Evolutionary conservation across 2,797 vertebrate species (phyloP), one percentile per base, ranked within the genome.

Genomic region (Octomys mimax): DNA sequence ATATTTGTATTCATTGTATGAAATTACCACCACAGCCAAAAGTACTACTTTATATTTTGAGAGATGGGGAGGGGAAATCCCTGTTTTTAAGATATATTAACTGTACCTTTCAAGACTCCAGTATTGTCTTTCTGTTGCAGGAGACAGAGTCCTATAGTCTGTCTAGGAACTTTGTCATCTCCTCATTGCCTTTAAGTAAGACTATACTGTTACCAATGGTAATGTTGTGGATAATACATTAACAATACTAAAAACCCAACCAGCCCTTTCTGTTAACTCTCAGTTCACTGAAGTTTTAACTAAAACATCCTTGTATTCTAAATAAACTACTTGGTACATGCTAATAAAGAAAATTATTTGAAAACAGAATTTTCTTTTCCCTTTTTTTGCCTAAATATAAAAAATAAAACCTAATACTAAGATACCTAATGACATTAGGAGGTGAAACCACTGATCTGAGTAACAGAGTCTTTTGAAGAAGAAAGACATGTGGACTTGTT

Each of bases 321-420:
- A 94, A 75, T 83, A 84, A 90, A 84, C 42, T 46, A 33, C 16
- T 95, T 46, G 21, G n/a, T 26, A 3, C 73, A 7, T 46, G 36
- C 46, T 82, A 68, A 92, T 88, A 87, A 71, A 46, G 78, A 66
- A 92, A 96, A 66, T 89, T 62, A 66, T 70, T 84, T 71, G 54
- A 87, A 95, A 95, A 79, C 36, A 11, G 12, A 61, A 46, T 5
- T 89, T 31, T 46, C 6, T 77, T 77, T 46, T 75, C 42, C 13
- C 18, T 70, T 31, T 22, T 66, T 93, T 71, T n/a, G 61, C 49
- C 26, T 87, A 68, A 46, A 71, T 73, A 9, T 94, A 89, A 93
- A 96, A 42, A 97, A 90, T 88, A 77, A 96, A 92, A 80, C 33
- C 14, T 13, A 80, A 81, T 77, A 80, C 82, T 85, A 92, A 94